Evolutionary conservation across 2,797 vertebrate species (phyloP).

Genomic region (Coracias cyanogaster): DNA sequence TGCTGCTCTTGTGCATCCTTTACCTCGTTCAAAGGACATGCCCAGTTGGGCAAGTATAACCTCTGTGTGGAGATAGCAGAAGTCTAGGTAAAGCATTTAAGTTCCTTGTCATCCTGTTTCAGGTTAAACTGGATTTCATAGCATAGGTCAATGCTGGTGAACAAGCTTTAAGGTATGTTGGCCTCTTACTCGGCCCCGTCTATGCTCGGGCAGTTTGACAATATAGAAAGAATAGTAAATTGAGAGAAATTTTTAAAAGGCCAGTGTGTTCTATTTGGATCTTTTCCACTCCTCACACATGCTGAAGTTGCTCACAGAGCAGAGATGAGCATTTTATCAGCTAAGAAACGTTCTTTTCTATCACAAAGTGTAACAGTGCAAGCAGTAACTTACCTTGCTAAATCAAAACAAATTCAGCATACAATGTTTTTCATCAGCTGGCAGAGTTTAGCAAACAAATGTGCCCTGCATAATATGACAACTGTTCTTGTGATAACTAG

Average conservation of each 20-base stretch:
- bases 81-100: background rate
- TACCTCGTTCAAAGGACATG: background rate
- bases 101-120: background rate
- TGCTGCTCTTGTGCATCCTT: background rate
- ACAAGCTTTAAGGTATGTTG: background rate
- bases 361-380: slow-evolving; percentile 1
- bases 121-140: background rate
- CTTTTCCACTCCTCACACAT: background rate
- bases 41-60: background rate
- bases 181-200: background rate
- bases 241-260: background rate
- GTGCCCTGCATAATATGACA: slow-evolving; percentile 16
- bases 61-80: accelerated
- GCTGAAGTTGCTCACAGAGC: background rate
- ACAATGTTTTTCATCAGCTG: slow-evolving; percentile 16
- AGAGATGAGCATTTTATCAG: slow-evolving; percentile 44
- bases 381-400: slow-evolving; percentile 36
- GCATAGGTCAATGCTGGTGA: background rate
- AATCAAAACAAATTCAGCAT: slow-evolving; percentile 59
- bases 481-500: slow-evolving; percentile 12
- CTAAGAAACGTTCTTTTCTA: background rate
- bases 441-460: slow-evolving; percentile 59
- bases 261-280: background rate
- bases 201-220: background rate
- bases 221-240: background rate